phyloP scores from a whole-genome alignment of 2,797 vertebrate species.

The Prunella strophiata region DNA sequence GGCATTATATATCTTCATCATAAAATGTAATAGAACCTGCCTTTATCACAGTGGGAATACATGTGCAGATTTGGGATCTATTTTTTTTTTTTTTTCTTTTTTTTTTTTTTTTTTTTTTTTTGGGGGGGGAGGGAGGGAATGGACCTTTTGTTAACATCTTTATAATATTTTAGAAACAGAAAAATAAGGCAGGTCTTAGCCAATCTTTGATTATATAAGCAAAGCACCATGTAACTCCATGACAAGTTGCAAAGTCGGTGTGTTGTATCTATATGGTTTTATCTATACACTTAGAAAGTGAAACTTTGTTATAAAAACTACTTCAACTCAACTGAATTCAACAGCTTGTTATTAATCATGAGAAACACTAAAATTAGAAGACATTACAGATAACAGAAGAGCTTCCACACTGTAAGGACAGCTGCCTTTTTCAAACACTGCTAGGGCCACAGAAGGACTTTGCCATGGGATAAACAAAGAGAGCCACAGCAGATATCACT shows the following conservation, averaged over 20 bases:
- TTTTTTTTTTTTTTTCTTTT: too few species aligned
- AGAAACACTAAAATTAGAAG: background rate
- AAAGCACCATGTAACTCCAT: background rate
- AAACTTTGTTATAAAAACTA: background rate
- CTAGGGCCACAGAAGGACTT: background rate
- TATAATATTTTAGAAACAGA: background rate
- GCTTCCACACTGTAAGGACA: background rate
- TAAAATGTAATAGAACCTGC: background rate
- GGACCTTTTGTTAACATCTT: background rate
- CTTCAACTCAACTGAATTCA: background rate
- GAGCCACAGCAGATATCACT: background rate
- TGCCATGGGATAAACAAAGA: background rate
- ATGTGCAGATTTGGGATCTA: background rate
- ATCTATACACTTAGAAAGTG: background rate
- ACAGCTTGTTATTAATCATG: background rate
- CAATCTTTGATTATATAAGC: background rate
- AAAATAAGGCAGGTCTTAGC: background rate
- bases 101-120: background rate
- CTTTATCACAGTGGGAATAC: background rate
- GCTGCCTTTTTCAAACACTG: background rate
- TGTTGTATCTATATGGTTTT: background rate
- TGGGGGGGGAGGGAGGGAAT: rapidly evolving
- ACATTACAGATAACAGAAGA: background rate
- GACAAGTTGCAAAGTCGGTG: background rate
- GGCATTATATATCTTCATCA: background rate